These are phyloP conservation scores for Alauda arvensis DNA, from an alignment of 2,797 vertebrate genomes.

Conservation along the genomic window DNA sequence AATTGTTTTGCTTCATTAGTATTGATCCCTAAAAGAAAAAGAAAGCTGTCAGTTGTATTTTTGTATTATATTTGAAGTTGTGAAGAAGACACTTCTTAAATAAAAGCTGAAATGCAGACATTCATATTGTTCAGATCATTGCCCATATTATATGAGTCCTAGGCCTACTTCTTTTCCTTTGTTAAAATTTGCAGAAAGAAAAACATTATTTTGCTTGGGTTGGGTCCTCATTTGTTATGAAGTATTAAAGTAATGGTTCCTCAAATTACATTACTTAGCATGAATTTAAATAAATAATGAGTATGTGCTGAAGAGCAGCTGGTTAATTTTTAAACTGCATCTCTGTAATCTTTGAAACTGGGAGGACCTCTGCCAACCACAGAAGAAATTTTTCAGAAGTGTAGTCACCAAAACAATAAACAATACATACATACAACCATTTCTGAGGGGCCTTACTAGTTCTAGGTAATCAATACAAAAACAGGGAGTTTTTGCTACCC, in stretches of 20 bases:
- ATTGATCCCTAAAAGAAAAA: background rate
- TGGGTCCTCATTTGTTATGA: background rate
- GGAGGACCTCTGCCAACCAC: background rate
- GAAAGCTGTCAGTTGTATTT: background rate
- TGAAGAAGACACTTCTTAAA: background rate
- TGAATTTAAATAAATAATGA: background rate
- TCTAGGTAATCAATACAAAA: background rate
- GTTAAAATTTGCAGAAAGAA: background rate
- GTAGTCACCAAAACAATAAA: background rate
- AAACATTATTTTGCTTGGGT: background rate
- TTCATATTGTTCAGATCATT: background rate
- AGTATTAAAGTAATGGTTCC: background rate
- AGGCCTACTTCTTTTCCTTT: background rate
- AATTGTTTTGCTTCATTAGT: background rate
- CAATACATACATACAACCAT: background rate
- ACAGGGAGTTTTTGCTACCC: background rate
- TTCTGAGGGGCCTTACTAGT: background rate
- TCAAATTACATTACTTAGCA: background rate
- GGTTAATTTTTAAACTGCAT: background rate
- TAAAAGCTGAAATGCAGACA: background rate
- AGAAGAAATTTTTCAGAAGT: background rate
- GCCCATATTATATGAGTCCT: background rate
- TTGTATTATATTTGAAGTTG: background rate
- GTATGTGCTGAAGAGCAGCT: background rate
- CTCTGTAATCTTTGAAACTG: background rate